Conservation (phyloP, 2,888 invertebrate genomes). For the Mamestra brassicae region DNA sequence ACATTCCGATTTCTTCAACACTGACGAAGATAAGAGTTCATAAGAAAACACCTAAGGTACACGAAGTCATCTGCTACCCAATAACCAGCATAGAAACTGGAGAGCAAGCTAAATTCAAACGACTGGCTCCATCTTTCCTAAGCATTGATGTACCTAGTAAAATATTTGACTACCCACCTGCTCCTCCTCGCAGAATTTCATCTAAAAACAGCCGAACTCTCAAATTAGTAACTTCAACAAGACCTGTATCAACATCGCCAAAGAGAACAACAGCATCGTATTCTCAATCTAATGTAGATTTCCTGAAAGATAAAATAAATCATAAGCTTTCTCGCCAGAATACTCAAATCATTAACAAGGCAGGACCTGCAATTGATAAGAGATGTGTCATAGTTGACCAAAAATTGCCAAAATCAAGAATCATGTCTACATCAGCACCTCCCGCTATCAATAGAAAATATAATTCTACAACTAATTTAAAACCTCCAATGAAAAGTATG, state of each 20-base stretch:
- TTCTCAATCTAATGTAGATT: slow-evolving; percentile 90
- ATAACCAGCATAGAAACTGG: slow-evolving; percentile 83
- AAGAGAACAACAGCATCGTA: slow-evolving; percentile 77
- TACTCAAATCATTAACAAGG: slow-evolving; percentile 80
- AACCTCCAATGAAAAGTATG: slow-evolving; percentile 69
- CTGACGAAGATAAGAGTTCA: slow-evolving; percentile 95
- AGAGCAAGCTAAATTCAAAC: slow-evolving; percentile 88
- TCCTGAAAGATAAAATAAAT: slow-evolving; percentile 92
- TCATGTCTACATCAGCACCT: slow-evolving; percentile 84
- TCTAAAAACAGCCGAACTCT: slow-evolving; percentile 94
- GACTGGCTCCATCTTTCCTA: slow-evolving; percentile 91
- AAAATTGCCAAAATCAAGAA: slow-evolving; percentile 72
- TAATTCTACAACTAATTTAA: slow-evolving; percentile 64
- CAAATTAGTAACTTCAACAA: slow-evolving; percentile 91
- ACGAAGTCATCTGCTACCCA: slow-evolving; percentile 92
- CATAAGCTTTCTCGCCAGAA: slow-evolving; percentile 90
- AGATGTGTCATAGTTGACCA: slow-evolving; percentile 49
- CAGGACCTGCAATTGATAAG: slow-evolving; percentile 68
- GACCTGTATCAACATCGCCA: slow-evolving; percentile 83
- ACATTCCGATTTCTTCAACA: slow-evolving; percentile 95
- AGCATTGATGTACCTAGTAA: slow-evolving; percentile 78
- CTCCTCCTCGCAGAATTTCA: slow-evolving; percentile 94
- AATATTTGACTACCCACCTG: slow-evolving; percentile 90
- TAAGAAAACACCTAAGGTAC: slow-evolving; percentile 90
- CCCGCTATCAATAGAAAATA: slow-evolving; percentile 84